Evolutionary conservation across 2,797 vertebrate species (phyloP).

Genomic region (Clarias fuscus): DNA sequence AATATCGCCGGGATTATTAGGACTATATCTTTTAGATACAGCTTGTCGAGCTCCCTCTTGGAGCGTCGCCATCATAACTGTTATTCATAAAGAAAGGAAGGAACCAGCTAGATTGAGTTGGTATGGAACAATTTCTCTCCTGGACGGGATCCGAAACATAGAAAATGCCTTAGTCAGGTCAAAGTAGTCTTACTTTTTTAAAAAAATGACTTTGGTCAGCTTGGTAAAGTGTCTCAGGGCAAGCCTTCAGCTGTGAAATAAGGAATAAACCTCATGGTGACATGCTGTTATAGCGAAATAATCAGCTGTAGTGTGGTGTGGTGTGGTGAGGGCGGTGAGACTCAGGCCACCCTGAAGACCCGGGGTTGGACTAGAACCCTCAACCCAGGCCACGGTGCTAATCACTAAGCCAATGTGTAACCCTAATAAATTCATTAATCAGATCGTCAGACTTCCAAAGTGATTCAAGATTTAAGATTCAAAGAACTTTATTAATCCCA

Average conservation of each 20-base stretch:
- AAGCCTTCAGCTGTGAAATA: not conserved
- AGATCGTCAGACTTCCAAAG: too few species aligned
- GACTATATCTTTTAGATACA: slow-evolving; percentile 9
- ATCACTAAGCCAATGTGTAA: too few species aligned
- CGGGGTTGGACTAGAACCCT: too few species aligned
- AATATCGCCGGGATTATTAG: slow-evolving; percentile 8
- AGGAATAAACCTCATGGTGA: not conserved
- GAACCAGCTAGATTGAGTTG: not conserved
- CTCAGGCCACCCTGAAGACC: not conserved
- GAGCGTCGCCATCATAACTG: slow-evolving; percentile 2
- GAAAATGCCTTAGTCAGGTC: not conserved
- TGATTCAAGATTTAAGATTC: too few species aligned
- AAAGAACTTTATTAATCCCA: too few species aligned
- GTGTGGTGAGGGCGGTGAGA: not conserved
- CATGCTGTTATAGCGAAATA: not conserved
- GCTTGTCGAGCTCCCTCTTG: not conserved
- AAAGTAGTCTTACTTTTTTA: not conserved
- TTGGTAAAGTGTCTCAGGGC: not conserved
- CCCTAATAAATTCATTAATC: too few species aligned
- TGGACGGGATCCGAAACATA: not conserved
- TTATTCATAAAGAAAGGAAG: slow-evolving; percentile 17
- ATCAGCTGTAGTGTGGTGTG: not conserved
- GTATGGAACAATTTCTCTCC: not conserved
- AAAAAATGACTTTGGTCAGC: not conserved
- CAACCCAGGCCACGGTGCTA: too few species aligned